phyloP scores from a whole-genome alignment of 1,140 invertebrate species.

The Acromyrmex echinatior region DNA sequence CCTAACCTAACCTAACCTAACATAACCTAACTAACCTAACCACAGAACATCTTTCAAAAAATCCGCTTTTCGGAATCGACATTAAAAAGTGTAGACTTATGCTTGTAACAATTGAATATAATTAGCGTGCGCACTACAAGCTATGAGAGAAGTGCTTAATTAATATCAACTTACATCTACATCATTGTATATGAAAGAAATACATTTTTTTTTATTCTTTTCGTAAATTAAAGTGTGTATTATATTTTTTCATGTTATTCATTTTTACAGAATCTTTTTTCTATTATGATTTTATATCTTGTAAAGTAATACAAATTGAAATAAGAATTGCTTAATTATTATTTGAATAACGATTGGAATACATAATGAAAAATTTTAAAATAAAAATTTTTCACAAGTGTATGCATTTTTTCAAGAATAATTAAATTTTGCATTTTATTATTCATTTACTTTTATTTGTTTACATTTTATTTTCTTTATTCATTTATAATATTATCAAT shows the following conservation, averaged over 20 bases:
- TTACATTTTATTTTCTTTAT: background rate
- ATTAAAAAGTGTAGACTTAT: no score
- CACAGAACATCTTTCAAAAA: no score
- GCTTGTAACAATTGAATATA: no score
- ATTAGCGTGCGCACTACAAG: no score
- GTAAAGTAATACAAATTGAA: background rate
- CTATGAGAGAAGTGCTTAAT: no score
- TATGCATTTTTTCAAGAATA: slow-evolving; percentile 1
- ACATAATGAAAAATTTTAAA: background rate
- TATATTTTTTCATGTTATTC: background rate
- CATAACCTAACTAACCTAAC: no score
- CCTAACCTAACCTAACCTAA: no score
- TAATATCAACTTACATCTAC: no score
- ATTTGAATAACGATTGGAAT: background rate
- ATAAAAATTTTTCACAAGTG: slow-evolving; percentile 2
- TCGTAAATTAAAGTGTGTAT: background rate
- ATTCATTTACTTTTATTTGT: background rate
- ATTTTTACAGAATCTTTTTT: background rate
- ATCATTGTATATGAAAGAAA: no score
- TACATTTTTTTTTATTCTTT: background rate
- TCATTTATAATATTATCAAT: background rate
- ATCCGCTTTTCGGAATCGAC: no score
- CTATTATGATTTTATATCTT: background rate
- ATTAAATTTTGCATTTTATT: background rate
- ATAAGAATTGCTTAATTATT: background rate